These are phyloP conservation scores for Drosophila nr. fundita DNA, from an alignment of 2,888 invertebrate species.

Conservation along the genomic window DNA sequence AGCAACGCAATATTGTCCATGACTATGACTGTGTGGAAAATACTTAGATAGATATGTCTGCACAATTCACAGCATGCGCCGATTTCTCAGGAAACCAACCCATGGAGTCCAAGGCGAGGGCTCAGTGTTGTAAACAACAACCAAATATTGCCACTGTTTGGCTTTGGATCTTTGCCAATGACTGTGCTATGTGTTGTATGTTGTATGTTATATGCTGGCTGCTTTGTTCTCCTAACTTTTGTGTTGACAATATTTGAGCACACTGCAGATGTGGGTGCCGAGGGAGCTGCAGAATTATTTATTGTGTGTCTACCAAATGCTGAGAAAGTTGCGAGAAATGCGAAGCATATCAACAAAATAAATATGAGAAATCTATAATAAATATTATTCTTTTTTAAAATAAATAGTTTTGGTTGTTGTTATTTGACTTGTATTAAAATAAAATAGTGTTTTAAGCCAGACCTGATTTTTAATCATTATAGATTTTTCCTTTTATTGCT, in stretches of 20 bases:
- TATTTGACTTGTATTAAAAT: neutral
- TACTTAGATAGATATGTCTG: constrained; percentile 51
- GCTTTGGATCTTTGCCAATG: constrained; percentile 42
- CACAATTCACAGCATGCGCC: constrained; percentile 77
- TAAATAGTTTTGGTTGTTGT: neutral
- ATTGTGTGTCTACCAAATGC: constrained; percentile 28
- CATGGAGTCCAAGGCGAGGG: constrained; percentile 69
- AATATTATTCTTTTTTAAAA: neutral
- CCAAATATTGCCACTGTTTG: constrained; percentile 76
- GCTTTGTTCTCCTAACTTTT: constrained; percentile 72
- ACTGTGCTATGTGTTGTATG: constrained; percentile 17
- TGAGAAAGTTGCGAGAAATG: constrained; percentile 36
- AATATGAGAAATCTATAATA: neutral
- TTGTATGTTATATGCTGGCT: constrained; percentile 43
- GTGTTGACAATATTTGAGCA: constrained; percentile 65
- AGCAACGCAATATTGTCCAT: constrained; percentile 75
- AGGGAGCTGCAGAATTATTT: constrained; percentile 41
- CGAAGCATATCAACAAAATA: neutral
- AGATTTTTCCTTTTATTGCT: neutral
- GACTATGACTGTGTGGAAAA: constrained; percentile 60
- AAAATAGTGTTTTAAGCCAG: neutral
- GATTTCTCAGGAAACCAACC: constrained; percentile 75
- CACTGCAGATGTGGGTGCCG: constrained; percentile 64
- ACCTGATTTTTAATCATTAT: neutral
- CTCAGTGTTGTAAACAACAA: constrained; percentile 66